Evolutionary conservation across 2,888 invertebrate genomes (phyloP), one percentile per base, ranked within the genome.

Genomic region (Protodeltote pygarga): DNA sequence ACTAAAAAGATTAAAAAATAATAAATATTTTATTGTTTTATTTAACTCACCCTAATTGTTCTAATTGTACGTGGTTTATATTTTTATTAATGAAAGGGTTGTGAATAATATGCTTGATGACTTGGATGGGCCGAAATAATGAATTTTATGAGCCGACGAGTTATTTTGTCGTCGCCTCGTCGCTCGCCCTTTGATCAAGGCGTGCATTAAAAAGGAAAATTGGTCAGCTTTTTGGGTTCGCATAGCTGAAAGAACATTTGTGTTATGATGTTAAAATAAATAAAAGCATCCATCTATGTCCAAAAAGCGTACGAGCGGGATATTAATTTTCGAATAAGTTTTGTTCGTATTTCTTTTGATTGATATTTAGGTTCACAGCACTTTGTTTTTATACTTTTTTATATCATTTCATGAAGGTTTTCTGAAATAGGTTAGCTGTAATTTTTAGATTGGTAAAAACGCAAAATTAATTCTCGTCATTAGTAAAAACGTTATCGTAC

Each of bases 161-260:
- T 74, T 77, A 77, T 79, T 79, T 75, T 73, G 77, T 77, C 77
- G 71, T 70, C 83, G 81, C 71, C 76, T 75, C 77, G 69, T 37
- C 72, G 74, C 53, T 51, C 75, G 65, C 64, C 81, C 88, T 89
- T 89, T 89, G 89, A 89, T 89, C 88, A 85, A 63, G 66, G 76
- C 78, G 81, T 73, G 79, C 78, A 77, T 80, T 81, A 81, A 85
- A 83, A 86, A 78, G 85, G 86, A 82, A 83, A 87, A 87, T 87
- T 85, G 82, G 85, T 79, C 75, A 78, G 79, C 75, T 81, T 85
- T 85, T 80, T 67, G 71, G 73, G 74, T 64, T 65, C 60, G 57
- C 73, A 73, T 71, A 74, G 72, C 67, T 79, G 75, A 72, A 66
- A 71, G 75, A 68, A 68, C 72, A 71, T 73, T 60, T 55, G 34